Evolutionary conservation across 2,797 vertebrate species (phyloP), one percentile per base, ranked within the genome.

Genomic region (Mus caroli): DNA sequence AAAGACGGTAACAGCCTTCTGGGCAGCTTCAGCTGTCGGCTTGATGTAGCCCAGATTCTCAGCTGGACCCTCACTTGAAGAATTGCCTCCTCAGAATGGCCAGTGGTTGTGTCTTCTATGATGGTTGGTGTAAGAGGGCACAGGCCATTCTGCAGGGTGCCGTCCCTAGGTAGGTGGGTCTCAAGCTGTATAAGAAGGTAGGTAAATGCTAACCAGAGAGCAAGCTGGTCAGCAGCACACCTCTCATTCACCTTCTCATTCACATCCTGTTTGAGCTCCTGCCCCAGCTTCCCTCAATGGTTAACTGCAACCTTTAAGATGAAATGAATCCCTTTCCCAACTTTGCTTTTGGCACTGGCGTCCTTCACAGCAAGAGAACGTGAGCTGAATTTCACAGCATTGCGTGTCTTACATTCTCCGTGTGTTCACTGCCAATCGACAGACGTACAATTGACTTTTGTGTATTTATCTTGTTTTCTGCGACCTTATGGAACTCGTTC

Each of bases 331-430:
- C 24, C 69, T 56, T 40, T 28, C 85, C 26, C 13, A 3, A 12
- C 37, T 24, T 19, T 26, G 64, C 64, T 86, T 67, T n/a, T 46
- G 31, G 12, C 3, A 8, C 15, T 0, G 17, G 60, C 0, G 4
- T 40, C 11, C 26, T 56, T 56, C 52, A 20, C 69, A 56, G n/a
- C 15, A 4, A 40, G 50, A 56, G 50, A 31, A 31, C 40, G 67
- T 24, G 28, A 31, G 2, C 13, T 20, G 52, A 56, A 31, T 56
- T 2, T 5, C 13, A 11, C 8, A 0, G 56, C 0, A n/a, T 1
- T 15, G 28, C 1, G 28, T 54, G 64, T 95, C 88, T 43, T 11
- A 56, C 83, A 40, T 20, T 1, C 24, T 58, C 77, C 2, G 0
- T 8, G 31, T 3, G 19, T 13, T n/a, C 31, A 8, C 20, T 31